phyloP scores from a whole-genome alignment of 1,140 invertebrate genomes.

The Bilobella aurantiaca region DNA sequence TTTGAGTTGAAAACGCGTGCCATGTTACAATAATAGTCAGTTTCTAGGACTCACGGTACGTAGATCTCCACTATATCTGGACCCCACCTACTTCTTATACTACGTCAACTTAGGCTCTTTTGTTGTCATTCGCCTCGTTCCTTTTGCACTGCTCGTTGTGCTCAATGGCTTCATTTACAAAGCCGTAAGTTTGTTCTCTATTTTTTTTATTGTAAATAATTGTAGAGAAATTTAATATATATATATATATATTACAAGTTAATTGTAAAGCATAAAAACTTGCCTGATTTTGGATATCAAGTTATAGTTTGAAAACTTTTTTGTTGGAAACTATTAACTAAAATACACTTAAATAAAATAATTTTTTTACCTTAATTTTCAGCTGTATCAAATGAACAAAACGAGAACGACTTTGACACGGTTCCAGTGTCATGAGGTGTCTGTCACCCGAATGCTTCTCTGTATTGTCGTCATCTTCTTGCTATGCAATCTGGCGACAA shows the following conservation, averaged over 20 bases:
- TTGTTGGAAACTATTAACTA: no score
- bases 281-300: no score
- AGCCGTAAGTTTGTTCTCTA: no score
- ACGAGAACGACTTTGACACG: no score
- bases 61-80: not conserved
- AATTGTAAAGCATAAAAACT: no score
- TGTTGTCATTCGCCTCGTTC: not conserved
- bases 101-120: not conserved
- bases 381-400: no score
- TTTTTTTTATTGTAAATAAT: no score
- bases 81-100: not conserved
- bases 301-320: no score
- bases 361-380: no score
- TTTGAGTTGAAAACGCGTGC: not conserved
- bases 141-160: not conserved
- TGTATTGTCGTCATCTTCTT: not conserved
- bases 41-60: not conserved
- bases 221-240: no score
- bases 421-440: not conserved
- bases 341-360: no score
- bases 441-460: not conserved
- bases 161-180: not conserved
- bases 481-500: not conserved
- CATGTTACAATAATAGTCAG: not conserved
- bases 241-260: no score